These are phyloP conservation scores for Zaprionus bogoriensis DNA, from an alignment of 2,888 invertebrate genomes.

Conservation along the genomic window DNA sequence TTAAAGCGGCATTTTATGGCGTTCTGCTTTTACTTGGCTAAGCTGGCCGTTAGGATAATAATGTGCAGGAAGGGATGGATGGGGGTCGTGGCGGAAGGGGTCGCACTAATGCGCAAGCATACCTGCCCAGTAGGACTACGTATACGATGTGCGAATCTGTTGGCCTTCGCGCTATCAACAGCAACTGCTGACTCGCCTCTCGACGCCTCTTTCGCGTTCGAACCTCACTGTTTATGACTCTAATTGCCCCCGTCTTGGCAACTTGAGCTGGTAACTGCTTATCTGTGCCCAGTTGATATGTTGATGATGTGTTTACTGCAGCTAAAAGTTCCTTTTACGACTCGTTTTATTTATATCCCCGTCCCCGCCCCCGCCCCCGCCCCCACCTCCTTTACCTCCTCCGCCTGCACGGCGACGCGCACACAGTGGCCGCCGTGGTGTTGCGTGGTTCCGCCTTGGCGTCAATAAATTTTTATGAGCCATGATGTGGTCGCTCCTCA, in stretches of 20 bases:
- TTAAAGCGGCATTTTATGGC: neutral
- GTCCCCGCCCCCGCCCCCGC: conserved; percentile 31
- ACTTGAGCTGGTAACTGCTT: conserved; percentile 72
- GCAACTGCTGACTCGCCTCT: conserved; percentile 48
- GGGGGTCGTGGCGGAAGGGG: neutral
- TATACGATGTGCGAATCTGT: conserved; percentile 30
- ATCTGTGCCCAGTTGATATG: conserved; percentile 75
- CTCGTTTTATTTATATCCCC: conserved; percentile 77
- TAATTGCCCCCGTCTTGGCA: conserved; percentile 67
- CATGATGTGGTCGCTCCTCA: conserved; percentile 71
- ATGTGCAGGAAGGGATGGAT: neutral
- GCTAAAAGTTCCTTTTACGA: conserved; percentile 81
- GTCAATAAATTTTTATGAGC: conserved; percentile 79
- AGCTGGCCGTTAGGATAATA: neutral
- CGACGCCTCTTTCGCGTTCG: conserved; percentile 74
- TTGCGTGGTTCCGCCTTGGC: conserved; percentile 53
- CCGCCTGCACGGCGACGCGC: too few species aligned
- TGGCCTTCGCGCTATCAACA: conserved; percentile 38
- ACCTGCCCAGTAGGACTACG: conserved; percentile 30
- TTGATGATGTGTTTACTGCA: conserved; percentile 82
- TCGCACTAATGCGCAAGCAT: neutral
- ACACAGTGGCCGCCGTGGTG: too few species aligned
- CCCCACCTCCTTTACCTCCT: too few species aligned
- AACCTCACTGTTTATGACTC: conserved; percentile 67
- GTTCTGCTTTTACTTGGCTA: neutral